These are phyloP conservation scores for Limnothrissa miodon DNA, from an alignment of 2,113 vertebrate species.

Conservation along the genomic window DNA sequence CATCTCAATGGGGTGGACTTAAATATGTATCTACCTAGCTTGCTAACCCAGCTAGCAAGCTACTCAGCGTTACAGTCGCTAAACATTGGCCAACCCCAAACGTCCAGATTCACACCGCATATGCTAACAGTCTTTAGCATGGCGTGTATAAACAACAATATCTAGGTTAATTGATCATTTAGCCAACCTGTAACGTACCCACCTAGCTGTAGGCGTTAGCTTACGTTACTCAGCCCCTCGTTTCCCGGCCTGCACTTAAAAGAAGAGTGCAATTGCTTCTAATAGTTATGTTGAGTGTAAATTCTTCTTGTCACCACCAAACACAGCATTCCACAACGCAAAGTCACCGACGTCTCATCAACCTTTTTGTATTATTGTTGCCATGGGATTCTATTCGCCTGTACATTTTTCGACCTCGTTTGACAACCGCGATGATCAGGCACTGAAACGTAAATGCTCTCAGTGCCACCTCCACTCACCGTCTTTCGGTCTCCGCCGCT, in stretches of 20 bases:
- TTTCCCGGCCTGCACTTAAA: background rate
- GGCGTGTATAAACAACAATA: background rate
- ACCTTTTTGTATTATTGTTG: background rate
- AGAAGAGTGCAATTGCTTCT: background rate
- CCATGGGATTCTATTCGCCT: background rate
- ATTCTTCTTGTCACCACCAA: background rate
- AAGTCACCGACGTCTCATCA: background rate
- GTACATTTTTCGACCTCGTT: background rate
- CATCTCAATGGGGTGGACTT: background rate
- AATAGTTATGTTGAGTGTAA: background rate
- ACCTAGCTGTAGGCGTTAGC: background rate
- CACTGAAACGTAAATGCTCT: background rate
- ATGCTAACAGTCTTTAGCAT: background rate
- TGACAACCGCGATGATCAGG: background rate
- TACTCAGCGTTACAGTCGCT: background rate
- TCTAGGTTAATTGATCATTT: background rate
- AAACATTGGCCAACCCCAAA: background rate
- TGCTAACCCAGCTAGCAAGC: background rate
- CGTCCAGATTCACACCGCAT: background rate
- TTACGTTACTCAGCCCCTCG: background rate
- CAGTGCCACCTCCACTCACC: background rate
- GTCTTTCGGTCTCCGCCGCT: background rate
- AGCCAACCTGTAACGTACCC: background rate
- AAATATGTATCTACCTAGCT: background rate
- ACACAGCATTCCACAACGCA: background rate